phyloP scores from a whole-genome alignment of 2,113 vertebrate species.

The Psettodes erumei region DNA sequence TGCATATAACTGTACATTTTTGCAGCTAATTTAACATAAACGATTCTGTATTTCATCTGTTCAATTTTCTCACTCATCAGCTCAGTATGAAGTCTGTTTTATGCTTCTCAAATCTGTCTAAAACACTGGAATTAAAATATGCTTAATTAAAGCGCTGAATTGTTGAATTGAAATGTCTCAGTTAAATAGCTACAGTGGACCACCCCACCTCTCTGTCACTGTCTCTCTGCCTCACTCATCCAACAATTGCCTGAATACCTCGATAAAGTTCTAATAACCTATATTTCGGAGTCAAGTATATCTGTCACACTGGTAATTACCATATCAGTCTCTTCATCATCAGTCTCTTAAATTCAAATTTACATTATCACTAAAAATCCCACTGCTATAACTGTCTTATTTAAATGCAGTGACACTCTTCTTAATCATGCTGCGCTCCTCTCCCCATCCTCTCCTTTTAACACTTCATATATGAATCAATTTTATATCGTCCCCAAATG shows the following conservation, averaged over 20 bases:
- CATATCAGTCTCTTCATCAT: constrained; percentile 14
- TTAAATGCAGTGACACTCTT: constrained; percentile 30
- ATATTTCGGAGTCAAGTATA: constrained; percentile 48
- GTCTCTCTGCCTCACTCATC: constrained; percentile 14
- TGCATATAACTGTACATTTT: not conserved
- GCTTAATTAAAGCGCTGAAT: constrained; percentile 39
- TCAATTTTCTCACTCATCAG: constrained; percentile 7
- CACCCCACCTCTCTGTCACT: constrained; percentile 22
- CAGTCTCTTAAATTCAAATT: constrained; percentile 36
- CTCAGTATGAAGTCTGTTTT: constrained; percentile 29
- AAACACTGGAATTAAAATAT: constrained; percentile 33
- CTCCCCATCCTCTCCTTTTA: constrained; percentile 25
- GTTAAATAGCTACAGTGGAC: constrained; percentile 31
- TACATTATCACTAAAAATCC: constrained; percentile 41
- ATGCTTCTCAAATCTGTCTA: constrained; percentile 13
- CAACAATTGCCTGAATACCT: constrained; percentile 40
- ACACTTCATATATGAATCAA: constrained; percentile 33
- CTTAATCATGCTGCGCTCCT: constrained; percentile 5
- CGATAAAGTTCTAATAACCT: constrained; percentile 44
- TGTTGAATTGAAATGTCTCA: constrained; percentile 43
- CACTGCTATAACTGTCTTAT: constrained; percentile 18
- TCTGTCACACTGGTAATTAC: constrained; percentile 51
- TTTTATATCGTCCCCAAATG: constrained; percentile 34
- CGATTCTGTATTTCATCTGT: not conserved
- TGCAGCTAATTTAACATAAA: constrained; percentile 8